A percentile compares a stretch with the other conserved stretches of the same genome.
These are phyloP conservation scores for Pherbina coryleti DNA, from an alignment of 2,888 invertebrate genomes.

Conservation along the genomic window DNA sequence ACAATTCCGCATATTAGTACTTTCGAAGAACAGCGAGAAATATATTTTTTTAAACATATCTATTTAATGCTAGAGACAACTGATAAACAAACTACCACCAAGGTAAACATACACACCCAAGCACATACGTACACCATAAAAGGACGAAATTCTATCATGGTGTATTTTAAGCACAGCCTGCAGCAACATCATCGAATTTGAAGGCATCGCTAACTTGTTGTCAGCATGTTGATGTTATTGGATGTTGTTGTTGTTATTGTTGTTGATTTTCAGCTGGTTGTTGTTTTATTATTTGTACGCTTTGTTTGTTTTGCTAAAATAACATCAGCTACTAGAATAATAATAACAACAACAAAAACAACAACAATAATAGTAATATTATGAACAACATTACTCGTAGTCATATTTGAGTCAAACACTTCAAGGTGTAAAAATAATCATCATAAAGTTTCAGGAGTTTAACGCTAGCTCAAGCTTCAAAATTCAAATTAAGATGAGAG, in stretches of 20 bases:
- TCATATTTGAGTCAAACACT: constrained; percentile 17
- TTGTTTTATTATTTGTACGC: background rate
- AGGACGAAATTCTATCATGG: background rate
- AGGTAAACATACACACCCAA: background rate
- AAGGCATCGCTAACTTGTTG: background rate
- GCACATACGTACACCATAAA: background rate
- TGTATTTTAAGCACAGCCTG: background rate
- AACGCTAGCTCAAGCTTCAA: too few species aligned
- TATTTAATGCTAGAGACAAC: background rate
- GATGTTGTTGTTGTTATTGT: background rate
- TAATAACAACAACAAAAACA: background rate
- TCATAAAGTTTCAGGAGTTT: too few species aligned
- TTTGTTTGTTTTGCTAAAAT: background rate
- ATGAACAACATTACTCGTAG: background rate
- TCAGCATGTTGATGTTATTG: background rate
- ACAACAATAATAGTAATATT: background rate
- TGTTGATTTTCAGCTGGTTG: background rate
- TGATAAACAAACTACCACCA: background rate
- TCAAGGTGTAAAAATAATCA: background rate
- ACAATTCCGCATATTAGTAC: too few species aligned
- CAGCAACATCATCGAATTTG: constrained; percentile 6
- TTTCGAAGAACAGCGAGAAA: too few species aligned
- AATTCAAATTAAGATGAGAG: too few species aligned
- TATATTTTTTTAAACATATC: background rate
- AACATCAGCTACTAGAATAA: constrained; percentile 11